Evolutionary conservation across 2,888 invertebrate species (phyloP), one percentile per base, ranked within the genome.

Genomic region (Cheiracanthium punctorium): DNA sequence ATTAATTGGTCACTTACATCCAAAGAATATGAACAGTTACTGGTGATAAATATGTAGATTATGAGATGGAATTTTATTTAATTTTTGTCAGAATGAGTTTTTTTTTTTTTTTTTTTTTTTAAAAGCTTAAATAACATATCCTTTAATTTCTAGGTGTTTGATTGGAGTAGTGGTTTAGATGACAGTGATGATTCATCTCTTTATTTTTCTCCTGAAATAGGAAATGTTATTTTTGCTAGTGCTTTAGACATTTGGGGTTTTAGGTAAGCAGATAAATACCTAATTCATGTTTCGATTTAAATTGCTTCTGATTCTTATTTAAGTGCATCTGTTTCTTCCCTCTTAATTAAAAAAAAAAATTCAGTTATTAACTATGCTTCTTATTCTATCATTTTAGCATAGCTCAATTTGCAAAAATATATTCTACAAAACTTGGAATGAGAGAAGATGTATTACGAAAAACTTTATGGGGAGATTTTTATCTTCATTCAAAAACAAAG

Each of bases 161-260:
- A 96, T 90, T 96, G 96, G 94, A 95, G 95, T 84, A 95, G 95
- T 0, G 96, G 95, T 1, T 91, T 96, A 43, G 96, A 97, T 90
- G 95, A 96, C 86, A 93, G 94, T 0, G 97, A 97, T 92, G 97
- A 97, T 91, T 96, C 97, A 0, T 93, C 94, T 80, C 92, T 97
- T n/a, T 98, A 97, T 91, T 99, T 99, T 92, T 95, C 96, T 0
- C 99, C 99, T 0, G 96, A 96, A 89, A 94, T 94, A 90, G 98
- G 98, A 20, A 99, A 99, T 93, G 98, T 99, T 0, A 94, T 99
- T 5, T 99, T 99, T 93, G 96, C 96, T 0, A 97, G 98, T 91
- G 98, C 99, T 20, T 94, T 96, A 12, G 98, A 99, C 92, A 98
- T 98, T 8, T 99, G 99, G 98, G 96, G 95, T 10, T 95, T 96